These are phyloP conservation scores for Pardalotus punctatus DNA, from an alignment of 2,113 vertebrate species.

Conservation along the genomic window DNA sequence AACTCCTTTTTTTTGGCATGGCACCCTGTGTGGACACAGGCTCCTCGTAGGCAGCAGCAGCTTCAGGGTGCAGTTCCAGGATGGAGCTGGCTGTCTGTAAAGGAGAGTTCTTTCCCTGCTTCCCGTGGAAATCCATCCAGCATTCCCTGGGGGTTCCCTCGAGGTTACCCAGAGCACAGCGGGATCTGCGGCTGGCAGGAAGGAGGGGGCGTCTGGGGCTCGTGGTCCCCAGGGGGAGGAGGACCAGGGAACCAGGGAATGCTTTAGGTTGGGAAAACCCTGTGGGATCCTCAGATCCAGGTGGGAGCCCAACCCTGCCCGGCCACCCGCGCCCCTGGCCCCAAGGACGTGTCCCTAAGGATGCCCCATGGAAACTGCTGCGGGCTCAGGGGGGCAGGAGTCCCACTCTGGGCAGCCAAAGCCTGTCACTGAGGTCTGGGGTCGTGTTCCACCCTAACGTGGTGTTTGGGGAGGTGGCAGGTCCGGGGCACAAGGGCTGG, in stretches of 20 bases:
- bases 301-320: too few relatives aligned
- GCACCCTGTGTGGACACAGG: too few relatives aligned
- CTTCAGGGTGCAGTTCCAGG: not conserved
- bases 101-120: not conserved
- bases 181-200: not conserved
- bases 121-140: not conserved
- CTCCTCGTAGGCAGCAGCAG: not conserved
- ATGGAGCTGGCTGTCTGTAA: not conserved
- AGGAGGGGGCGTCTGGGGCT: not conserved
- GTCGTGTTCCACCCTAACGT: fast-evolving
- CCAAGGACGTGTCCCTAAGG: not conserved
- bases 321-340: not conserved
- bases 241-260: not conserved
- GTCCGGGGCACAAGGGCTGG: not conserved
- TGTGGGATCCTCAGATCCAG: too few relatives aligned
- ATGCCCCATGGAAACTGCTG: not conserved
- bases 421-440: too few relatives aligned
- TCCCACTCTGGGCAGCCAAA: fast-evolving
- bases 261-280: not conserved
- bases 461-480: not conserved
- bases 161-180: not conserved
- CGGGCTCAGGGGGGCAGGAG: not conserved
- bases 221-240: not conserved
- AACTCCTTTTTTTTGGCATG: not conserved
- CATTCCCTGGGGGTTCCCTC: not conserved